A percentile compares a stretch with the other conserved stretches of the same genome.
Evolutionary conservation across 2,113 vertebrate genomes (phyloP).

Genomic region (Lycocorax pyrrhopterus): DNA sequence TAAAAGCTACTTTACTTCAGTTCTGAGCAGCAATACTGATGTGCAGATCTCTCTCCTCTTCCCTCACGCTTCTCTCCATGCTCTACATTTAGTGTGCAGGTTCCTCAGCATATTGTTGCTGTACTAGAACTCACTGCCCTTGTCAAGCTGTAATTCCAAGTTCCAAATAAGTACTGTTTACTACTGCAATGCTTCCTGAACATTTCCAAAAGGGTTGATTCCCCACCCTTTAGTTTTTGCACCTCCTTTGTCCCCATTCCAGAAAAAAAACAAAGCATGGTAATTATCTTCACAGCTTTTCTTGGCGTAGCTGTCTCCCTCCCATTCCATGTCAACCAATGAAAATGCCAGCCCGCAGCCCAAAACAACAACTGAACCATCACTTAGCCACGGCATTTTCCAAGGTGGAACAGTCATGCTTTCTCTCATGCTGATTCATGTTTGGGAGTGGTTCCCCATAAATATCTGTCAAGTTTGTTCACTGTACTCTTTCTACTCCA

Average conservation of each 20-base stretch:
- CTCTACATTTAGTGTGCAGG: background rate
- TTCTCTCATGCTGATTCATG: background rate
- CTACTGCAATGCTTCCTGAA: background rate
- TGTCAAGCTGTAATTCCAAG: background rate
- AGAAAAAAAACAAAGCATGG: background rate
- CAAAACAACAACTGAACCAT: background rate
- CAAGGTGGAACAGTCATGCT: background rate
- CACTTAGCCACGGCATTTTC: background rate
- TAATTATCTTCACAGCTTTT: conserved; percentile 5
- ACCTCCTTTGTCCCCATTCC: background rate
- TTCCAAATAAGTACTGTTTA: background rate
- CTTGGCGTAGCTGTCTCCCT: background rate
- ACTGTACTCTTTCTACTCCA: background rate
- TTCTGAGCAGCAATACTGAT: background rate
- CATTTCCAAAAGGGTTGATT: background rate
- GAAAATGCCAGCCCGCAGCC: background rate
- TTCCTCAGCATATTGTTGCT: background rate
- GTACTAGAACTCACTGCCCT: background rate
- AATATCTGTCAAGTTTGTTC: conserved; percentile 2
- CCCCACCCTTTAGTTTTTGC: background rate
- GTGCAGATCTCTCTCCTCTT: background rate
- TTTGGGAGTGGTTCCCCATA: conserved; percentile 26
- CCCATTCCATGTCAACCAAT: background rate
- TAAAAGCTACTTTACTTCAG: background rate
- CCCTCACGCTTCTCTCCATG: background rate